A percentile compares a stretch with the other conserved stretches of the same genome.
Evolutionary conservation across 2,888 invertebrate species (phyloP).

Genomic region (Epinotia demarniana): DNA sequence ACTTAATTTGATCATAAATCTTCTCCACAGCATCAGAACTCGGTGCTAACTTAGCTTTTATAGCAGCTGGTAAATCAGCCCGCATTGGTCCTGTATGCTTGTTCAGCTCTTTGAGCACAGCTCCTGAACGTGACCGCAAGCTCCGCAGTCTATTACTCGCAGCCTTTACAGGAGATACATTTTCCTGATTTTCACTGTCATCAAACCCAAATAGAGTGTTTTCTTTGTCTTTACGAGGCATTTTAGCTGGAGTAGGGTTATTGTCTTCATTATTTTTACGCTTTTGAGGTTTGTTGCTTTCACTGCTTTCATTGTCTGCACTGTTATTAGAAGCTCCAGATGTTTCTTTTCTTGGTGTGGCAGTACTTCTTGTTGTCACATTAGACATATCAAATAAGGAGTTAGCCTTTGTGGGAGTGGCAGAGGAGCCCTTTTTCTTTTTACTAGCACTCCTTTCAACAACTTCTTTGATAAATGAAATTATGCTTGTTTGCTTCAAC

Average conservation of each 20-base stretch:
- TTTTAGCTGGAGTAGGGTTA: constrained; percentile 49
- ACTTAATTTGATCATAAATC: constrained; percentile 64
- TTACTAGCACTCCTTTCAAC: constrained; percentile 68
- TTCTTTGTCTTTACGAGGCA: constrained; percentile 53
- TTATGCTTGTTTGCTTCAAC: constrained; percentile 77
- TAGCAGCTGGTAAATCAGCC: constrained; percentile 60
- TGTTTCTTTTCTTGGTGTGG: constrained; percentile 47
- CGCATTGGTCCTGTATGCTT: constrained; percentile 61
- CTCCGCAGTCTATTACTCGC: constrained; percentile 54
- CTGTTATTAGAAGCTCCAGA: constrained; percentile 45
- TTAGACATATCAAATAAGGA: constrained; percentile 59
- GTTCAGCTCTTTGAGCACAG: constrained; percentile 70
- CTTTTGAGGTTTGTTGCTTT: constrained; percentile 50
- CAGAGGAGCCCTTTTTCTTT: constrained; percentile 62
- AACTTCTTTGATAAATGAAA: constrained; percentile 76
- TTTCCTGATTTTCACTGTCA: constrained; percentile 70
- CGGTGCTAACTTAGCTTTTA: constrained; percentile 59
- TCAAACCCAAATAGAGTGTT: constrained; percentile 79
- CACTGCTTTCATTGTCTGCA: constrained; percentile 50
- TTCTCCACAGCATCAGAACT: constrained; percentile 64
- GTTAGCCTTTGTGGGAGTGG: constrained; percentile 63
- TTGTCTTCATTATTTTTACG: constrained; percentile 48
- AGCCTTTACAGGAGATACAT: constrained; percentile 69
- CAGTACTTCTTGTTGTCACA: constrained; percentile 50
- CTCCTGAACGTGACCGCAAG: constrained; percentile 60